Evolutionary conservation across 2,888 invertebrate genomes (phyloP).

Genomic region (Drosophila recens): DNA sequence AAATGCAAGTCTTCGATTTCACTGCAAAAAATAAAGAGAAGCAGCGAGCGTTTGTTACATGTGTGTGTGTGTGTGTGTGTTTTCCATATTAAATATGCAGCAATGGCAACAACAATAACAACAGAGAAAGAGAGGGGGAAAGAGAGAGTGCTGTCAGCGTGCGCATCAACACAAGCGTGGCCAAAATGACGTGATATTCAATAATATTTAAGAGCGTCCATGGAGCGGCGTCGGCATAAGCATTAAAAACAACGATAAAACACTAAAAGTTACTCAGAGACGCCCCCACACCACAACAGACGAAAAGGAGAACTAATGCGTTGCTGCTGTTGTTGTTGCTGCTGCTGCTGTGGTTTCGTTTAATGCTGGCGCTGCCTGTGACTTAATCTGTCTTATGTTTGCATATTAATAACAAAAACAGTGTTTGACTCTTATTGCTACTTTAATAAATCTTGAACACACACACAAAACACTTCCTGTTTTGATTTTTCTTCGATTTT

Average conservation of each 20-base stretch:
- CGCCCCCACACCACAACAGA: conserved; percentile 45
- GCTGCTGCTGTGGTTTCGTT: conserved; percentile 10
- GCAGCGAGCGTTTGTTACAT: conserved; percentile 17
- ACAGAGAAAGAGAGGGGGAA: conserved; percentile 3
- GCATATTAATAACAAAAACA: neutral
- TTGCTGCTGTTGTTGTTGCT: conserved; percentile 10
- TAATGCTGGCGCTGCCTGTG: conserved; percentile 22
- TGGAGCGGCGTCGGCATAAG: conserved; percentile 33
- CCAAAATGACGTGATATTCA: conserved; percentile 65
- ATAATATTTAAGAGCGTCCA: conserved; percentile 59
- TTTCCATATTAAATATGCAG: conserved; percentile 57
- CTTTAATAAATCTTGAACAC: conserved; percentile 46
- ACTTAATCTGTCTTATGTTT: neutral
- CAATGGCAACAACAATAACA: conserved; percentile 38
- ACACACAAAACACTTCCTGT: conserved; percentile 65
- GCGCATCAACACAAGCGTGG: conserved; percentile 42
- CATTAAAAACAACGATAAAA: conserved; percentile 38
- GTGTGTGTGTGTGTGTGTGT: conserved; percentile 26
- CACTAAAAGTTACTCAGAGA: conserved; percentile 31
- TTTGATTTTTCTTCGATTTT: conserved; percentile 70
- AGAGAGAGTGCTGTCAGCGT: conserved; percentile 12
- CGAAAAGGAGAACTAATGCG: neutral
- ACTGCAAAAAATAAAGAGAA: conserved; percentile 46
- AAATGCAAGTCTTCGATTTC: conserved; percentile 68
- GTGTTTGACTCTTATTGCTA: neutral